Conservation (phyloP, 2,797 vertebrate genomes). For the Sciurus vulgaris region DNA sequence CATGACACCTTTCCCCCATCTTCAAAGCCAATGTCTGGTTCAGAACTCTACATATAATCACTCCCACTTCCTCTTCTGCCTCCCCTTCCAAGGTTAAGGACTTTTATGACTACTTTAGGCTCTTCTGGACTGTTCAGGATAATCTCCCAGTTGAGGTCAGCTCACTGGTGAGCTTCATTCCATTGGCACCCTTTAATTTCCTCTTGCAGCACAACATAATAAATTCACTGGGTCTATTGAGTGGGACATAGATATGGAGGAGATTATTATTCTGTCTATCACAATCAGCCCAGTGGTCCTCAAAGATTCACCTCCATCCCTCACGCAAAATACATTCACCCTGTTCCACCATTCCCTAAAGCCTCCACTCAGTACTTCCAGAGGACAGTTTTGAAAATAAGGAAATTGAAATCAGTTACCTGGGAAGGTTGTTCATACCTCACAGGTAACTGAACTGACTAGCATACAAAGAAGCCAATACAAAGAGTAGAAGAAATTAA, state of each 20-base stretch:
- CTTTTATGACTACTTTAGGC: background rate
- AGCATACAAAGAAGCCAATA: background rate
- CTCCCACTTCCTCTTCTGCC: background rate
- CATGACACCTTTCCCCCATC: background rate
- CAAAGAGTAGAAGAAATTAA: background rate
- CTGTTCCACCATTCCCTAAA: background rate
- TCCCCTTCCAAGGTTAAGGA: background rate
- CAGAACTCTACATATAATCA: background rate
- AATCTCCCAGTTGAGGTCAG: background rate
- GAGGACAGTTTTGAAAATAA: background rate
- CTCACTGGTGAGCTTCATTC: background rate
- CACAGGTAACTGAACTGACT: background rate
- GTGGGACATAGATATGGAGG: background rate
- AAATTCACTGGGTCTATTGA: background rate
- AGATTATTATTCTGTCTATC: background rate
- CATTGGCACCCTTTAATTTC: background rate
- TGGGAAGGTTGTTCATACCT: background rate
- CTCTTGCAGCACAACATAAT: background rate
- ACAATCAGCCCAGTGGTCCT: background rate
- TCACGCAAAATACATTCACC: background rate
- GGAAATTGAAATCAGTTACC: background rate
- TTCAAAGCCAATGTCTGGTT: background rate
- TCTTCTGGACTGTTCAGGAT: background rate
- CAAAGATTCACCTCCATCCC: background rate
- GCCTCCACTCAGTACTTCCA: background rate